Evolutionary conservation across 2,888 invertebrate species (phyloP), one percentile per base, ranked within the genome.

Genomic region (Diabrotica balteata): DNA sequence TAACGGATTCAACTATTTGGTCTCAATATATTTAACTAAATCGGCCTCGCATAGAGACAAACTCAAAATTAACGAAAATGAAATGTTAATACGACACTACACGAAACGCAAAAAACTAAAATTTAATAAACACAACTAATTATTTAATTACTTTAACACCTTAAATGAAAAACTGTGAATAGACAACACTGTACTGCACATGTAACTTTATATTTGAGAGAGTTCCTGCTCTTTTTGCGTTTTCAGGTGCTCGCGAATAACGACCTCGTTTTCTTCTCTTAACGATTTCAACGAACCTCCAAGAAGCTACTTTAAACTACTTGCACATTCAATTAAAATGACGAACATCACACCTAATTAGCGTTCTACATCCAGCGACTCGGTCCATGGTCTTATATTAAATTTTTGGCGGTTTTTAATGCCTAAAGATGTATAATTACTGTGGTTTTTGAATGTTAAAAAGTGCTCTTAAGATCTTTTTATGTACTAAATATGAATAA

Each of bases 311-410:
- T 9, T 8, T 9, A 9, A 47, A 47, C 47, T 47, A 47, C 47
- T 47, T 47, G 47, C 47, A 47, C 9, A 47, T 47, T 47, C 47
- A 47, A 47, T 47, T 47, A 47, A 47, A 47, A 47, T 47, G 47
- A 47, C 10, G 47, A 47, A 47, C 47, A 47, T 47, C 47, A 47
- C 47, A 47, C 47, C 47, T 47, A 47, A 47, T 47, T 47, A 47
- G 47, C 8, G 47, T 47, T 9, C 8, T 9, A 47, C 47, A 10
- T 4, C 47, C 47, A 10, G 47, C 32, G 32, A 32, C 32, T 47
- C 47, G 47, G 10, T 8, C 47, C 9, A 47, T 4, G 47, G 8
- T 47, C 47, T 47, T 47, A 47, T 9, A 47, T 47, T 47, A 10
- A 47, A 47, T 47, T 47, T 47, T 47, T 47, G 47, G 47, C 10